Percentiles rank a stretch among this genome's conserved stretches.
phyloP scores from a whole-genome alignment of 2,888 invertebrate species.

The Ectemnius cavifrons region DNA sequence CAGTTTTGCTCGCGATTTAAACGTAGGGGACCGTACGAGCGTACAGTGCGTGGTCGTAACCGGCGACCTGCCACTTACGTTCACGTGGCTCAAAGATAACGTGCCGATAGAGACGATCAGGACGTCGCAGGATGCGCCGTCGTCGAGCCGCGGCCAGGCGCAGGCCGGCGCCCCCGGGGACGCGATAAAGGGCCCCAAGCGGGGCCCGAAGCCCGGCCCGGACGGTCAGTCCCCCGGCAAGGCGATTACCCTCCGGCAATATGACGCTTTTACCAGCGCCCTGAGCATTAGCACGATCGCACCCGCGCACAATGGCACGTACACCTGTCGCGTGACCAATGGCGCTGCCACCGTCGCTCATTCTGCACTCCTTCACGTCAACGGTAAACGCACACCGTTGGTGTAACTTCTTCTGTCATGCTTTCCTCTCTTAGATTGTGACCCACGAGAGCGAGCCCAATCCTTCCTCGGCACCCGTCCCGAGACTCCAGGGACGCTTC shows the following conservation, averaged over 20 bases:
- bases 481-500: too few relatives aligned
- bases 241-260: slow-evolving; percentile 80
- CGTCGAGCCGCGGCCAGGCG: slow-evolving; percentile 57
- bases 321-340: slow-evolving; percentile 82
- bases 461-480: too few relatives aligned
- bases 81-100: slow-evolving; percentile 83
- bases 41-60: slow-evolving; percentile 82
- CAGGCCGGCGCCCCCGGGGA: slow-evolving; percentile 50
- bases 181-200: slow-evolving; percentile 56
- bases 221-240: slow-evolving; percentile 61
- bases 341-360: slow-evolving; percentile 81
- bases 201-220: slow-evolving; percentile 52
- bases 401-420: slow-evolving; percentile 57
- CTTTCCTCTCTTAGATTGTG: slow-evolving; percentile 12
- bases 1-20: slow-evolving; percentile 82
- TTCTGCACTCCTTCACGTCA: slow-evolving; percentile 81
- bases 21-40: slow-evolving; percentile 82
- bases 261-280: slow-evolving; percentile 82
- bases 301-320: slow-evolving; percentile 81
- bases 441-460: too few relatives aligned
- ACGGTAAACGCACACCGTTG: slow-evolving; percentile 79
- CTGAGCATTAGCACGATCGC: slow-evolving; percentile 81
- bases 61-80: slow-evolving; percentile 83
- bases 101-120: slow-evolving; percentile 75
- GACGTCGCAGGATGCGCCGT: slow-evolving; percentile 65